phyloP scores from a whole-genome alignment of 2,888 invertebrate species.

The Clostera curtula region DNA sequence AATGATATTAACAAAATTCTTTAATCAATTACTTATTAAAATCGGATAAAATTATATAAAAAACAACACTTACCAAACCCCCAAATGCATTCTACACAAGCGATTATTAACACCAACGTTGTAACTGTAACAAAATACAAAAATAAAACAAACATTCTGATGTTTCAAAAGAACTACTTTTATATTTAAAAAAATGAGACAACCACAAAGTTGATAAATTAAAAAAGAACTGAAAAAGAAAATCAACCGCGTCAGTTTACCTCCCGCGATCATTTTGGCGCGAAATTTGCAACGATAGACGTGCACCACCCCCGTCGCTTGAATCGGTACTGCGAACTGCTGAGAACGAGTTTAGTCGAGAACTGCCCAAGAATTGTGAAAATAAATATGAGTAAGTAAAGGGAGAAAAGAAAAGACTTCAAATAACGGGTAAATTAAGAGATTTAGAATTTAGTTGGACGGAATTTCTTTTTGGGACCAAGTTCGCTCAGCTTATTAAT shows the following conservation, averaged over 20 bases:
- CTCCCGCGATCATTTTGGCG: conserved; percentile 59
- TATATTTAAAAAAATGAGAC: too few relatives aligned
- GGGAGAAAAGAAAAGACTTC: too few relatives aligned
- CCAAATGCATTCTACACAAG: conserved; percentile 39
- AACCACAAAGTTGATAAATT: not conserved
- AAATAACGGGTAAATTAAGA: too few relatives aligned
- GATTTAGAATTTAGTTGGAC: too few relatives aligned
- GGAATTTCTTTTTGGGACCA: too few relatives aligned
- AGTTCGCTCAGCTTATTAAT: too few relatives aligned
- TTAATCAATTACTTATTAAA: not conserved
- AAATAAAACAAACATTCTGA: too few relatives aligned
- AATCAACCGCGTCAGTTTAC: conserved; percentile 26
- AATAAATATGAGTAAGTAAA: too few relatives aligned
- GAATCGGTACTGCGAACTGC: conserved; percentile 36
- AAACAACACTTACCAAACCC: conserved; percentile 53
- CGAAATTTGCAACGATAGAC: conserved; percentile 39
- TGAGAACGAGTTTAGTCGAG: too few relatives aligned
- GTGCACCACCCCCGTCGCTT: conserved; percentile 37
- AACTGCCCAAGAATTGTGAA: too few relatives aligned
- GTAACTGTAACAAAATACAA: conserved; percentile 50
- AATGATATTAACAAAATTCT: not conserved
- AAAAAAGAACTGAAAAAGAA: conserved; percentile 6
- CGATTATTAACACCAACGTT: conserved; percentile 51
- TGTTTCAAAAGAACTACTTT: too few relatives aligned
- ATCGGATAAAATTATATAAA: not conserved